Conservation (phyloP, 2,888 invertebrate genomes). For the Pyrrhia umbra region DNA sequence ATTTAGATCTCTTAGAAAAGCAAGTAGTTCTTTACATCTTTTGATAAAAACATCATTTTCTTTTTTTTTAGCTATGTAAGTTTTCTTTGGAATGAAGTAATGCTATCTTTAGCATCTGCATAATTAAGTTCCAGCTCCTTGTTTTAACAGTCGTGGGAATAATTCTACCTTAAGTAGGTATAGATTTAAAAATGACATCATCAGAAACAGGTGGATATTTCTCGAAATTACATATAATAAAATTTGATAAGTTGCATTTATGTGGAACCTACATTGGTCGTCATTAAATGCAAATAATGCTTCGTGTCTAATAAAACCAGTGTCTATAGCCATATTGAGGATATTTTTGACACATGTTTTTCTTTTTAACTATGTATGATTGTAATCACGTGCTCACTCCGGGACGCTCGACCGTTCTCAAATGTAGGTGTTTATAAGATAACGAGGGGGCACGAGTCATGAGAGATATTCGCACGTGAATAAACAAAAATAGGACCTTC, state of each 20-base stretch:
- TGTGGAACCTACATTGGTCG: background rate
- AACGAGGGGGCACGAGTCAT: conserved; percentile 11
- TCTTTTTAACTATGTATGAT: background rate
- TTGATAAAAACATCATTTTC: too few relatives aligned
- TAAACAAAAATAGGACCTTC: background rate
- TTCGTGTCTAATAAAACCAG: background rate
- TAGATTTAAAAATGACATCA: background rate
- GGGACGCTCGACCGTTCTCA: conserved; percentile 6
- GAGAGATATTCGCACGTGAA: conserved; percentile 11
- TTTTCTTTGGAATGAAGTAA: background rate
- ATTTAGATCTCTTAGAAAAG: background rate
- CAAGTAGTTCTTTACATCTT: background rate
- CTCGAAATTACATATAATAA: background rate
- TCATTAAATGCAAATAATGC: background rate
- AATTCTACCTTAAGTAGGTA: background rate
- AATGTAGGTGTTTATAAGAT: conserved; percentile 28
- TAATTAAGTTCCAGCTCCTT: background rate
- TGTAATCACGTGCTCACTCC: conserved; percentile 10
- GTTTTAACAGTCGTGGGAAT: background rate
- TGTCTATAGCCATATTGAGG: background rate
- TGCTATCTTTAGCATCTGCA: background rate
- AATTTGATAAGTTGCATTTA: too few relatives aligned
- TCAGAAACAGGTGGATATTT: background rate
- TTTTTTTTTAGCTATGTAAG: too few relatives aligned
- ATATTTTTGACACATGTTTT: background rate